Evolutionary conservation across 2,888 invertebrate species (phyloP).

Genomic region (Drosophila percnosoma): DNA sequence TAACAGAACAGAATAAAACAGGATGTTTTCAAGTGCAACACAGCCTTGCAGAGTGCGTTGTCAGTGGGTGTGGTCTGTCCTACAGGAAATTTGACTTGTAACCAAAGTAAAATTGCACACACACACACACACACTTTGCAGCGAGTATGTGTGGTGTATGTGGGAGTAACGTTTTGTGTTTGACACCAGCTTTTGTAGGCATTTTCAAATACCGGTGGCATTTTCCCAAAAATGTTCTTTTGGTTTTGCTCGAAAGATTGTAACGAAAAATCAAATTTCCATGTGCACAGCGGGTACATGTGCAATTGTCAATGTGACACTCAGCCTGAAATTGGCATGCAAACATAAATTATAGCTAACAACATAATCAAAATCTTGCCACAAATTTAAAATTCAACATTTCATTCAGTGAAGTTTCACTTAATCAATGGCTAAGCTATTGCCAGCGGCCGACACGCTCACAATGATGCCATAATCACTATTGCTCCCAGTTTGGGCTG

Average conservation of each 20-base stretch:
- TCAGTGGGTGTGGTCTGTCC: constrained; percentile 34
- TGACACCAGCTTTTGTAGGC: constrained; percentile 54
- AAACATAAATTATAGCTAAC: constrained; percentile 21
- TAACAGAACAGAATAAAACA: constrained; percentile 21
- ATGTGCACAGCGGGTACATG: constrained; percentile 26
- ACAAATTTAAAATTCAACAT: constrained; percentile 6
- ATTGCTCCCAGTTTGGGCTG: not conserved
- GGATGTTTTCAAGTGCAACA: constrained; percentile 53
- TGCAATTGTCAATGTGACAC: constrained; percentile 15
- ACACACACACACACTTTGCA: constrained; percentile 3
- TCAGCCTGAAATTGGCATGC: constrained; percentile 26
- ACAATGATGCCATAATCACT: constrained; percentile 21
- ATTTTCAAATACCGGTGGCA: constrained; percentile 54
- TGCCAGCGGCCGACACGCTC: not conserved
- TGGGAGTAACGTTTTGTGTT: constrained; percentile 7
- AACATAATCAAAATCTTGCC: not conserved
- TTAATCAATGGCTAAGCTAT: constrained; percentile 30
- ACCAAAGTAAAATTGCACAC: constrained; percentile 56
- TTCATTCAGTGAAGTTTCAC: constrained; percentile 19
- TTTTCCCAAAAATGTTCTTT: constrained; percentile 36
- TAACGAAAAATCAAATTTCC: constrained; percentile 66
- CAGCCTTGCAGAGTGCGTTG: constrained; percentile 19
- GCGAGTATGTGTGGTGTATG: not conserved
- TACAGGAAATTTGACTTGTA: constrained; percentile 75
- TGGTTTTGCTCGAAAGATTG: not conserved